Base-by-base conservation (phyloP, 2,888 invertebrate species). In the Sussaba pulchella region DNA sequence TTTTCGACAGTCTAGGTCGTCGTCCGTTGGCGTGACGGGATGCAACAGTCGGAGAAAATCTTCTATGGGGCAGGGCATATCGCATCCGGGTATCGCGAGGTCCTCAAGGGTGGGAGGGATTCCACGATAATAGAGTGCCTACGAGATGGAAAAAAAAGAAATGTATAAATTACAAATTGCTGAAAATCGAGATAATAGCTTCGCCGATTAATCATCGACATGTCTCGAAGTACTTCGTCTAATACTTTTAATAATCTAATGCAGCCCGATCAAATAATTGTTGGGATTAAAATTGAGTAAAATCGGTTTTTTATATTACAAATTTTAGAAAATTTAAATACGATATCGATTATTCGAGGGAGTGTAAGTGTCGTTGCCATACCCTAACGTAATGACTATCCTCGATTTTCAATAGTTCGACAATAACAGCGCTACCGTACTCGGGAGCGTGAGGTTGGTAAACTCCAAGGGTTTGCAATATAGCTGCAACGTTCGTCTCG, bases 371-470 rank as follows among this genome's bases (percentile, higher is more conserved):
- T 87, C 54, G 17, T 19, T 39, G 12, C 2, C 41, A 24, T 41
- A 94, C 94, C 92, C 91, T 88, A 10, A 94, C 91, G 17, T 92
- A 93, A 86, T 92, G 92, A 76, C 85, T 6, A 87, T 3, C 6
- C 10, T 78, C 26, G n/a, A 47, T 17, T 36, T 78, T 89, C 79
- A 94, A 92, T 8, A 95, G 89, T 86, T 95, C 94, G 52, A 95
- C 81, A 1, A 94, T 90, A 75, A 94, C 92, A 0, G 94, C 93
- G 21, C 94, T 88, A 0, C 94, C 93, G 81, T 94, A 95, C n/a
- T 92, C 92, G 0, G 95, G 95, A 78, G 94, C 93, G 77, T 94
- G 94, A 0, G 93, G 91, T 70, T 93, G 89, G 85, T 93, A 95
- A 0, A 94, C 93, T 21, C 93, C 92, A 0, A 94, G 91, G 1